Evolutionary conservation across 2,797 vertebrate genomes (phyloP).

Genomic region (Xerus rutilus): DNA sequence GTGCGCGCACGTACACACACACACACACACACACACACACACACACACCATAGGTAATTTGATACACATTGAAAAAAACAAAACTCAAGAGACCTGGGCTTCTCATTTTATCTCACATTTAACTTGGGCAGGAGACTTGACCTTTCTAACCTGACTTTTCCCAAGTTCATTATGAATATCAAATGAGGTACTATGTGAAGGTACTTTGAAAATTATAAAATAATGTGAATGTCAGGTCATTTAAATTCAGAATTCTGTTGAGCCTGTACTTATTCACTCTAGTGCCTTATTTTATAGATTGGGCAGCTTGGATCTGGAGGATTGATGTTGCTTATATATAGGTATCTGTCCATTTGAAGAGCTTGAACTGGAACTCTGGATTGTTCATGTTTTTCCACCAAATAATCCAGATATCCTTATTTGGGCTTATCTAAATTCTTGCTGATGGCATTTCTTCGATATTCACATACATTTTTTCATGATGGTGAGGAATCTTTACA

Average conservation of each 20-base stretch:
- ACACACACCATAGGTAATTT: background rate
- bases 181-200: background rate
- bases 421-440: background rate
- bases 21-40: background rate
- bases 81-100: background rate
- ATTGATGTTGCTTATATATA: background rate
- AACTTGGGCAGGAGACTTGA: background rate
- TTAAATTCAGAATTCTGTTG: slow-evolving; percentile 53
- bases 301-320: background rate
- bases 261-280: background rate
- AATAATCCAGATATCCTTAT: background rate
- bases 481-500: background rate
- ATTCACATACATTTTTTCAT: background rate
- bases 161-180: background rate
- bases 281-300: background rate
- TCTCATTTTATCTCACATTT: background rate
- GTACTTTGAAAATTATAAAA: background rate
- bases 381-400: background rate
- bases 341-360: background rate
- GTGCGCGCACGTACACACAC: no score
- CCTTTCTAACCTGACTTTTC: background rate
- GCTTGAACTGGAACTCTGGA: background rate
- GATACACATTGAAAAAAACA: background rate
- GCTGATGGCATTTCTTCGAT: background rate
- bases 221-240: background rate